Evolutionary conservation across 2,888 invertebrate species (phyloP), one percentile per base, ranked within the genome.

Genomic region (Gymnoscelis rufifasciata): DNA sequence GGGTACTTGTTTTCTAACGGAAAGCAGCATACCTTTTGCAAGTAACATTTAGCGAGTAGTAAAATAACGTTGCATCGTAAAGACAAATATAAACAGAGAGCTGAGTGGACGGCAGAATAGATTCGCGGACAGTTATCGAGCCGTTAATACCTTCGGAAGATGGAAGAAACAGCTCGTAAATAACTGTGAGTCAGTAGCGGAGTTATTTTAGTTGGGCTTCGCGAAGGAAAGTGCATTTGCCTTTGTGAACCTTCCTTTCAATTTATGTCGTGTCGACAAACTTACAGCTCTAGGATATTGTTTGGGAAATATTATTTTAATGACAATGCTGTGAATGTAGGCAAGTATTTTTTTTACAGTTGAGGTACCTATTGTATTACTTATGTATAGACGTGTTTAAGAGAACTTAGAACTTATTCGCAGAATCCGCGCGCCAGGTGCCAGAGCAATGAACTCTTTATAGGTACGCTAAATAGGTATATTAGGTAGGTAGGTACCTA

Each of bases 131-230:
- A 69, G 62, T 71, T 66, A 60, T 57, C 57, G 52, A 55, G 52
- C 43, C 50, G 64, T 65, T 56, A 64, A 60, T 66, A 61, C 58
- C 56, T 63, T 53, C 60, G 60, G 64, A 67, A 66, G 71, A 69
- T 60, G 68, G 57, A 65, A 67, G 69, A 74, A 71, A 70, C 73
- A 65, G 35, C 19, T 35, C 76, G 73, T 79, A 81, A 83, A 83
- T 83, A 83, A 73, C 72, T 64, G 74, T 83, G 84, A 86, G 67
- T 84, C 83, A 78, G 64, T 38, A 61, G 58, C 56, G 15, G 67
- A 60, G 76, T 69, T 80, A 84, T 83, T 83, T 83, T 78, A 71
- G 78, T 80, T 74, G 82, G 76, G 78, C 35, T 19, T 19, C 10
- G 35, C 35, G 11, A 23, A 80, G 80, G 83, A 78, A 80, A 80